These are phyloP conservation scores for Stichodactyla mertensii DNA, from an alignment of 64 coral and sea anemone species.

Conservation along the genomic window DNA sequence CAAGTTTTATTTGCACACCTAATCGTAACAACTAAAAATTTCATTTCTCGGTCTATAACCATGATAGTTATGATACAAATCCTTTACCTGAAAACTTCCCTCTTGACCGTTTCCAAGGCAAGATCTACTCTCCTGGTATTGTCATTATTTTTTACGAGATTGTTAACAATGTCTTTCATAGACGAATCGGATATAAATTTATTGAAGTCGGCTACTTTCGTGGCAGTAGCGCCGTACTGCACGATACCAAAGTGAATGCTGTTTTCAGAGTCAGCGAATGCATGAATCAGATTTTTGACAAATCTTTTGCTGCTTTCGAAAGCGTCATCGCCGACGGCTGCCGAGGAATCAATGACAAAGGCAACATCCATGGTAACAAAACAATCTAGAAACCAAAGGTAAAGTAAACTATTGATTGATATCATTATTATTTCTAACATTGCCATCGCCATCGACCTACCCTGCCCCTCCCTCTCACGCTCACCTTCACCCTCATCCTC, in stretches of 20 bases:
- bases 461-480: not conserved
- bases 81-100: slow-evolving; percentile 60
- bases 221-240: slow-evolving; percentile 56
- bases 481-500: too few species aligned
- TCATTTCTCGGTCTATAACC: too few species aligned
- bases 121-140: slow-evolving; percentile 46
- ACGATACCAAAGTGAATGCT: slow-evolving; percentile 61
- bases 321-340: slow-evolving; percentile 17
- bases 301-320: slow-evolving; percentile 56
- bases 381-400: slow-evolving; percentile 46
- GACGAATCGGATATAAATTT: slow-evolving; percentile 18
- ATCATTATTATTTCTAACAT: too few species aligned
- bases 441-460: too few species aligned
- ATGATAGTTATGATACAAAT: not conserved
- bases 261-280: slow-evolving; percentile 73
- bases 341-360: slow-evolving; percentile 61
- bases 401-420: not conserved
- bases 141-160: slow-evolving; percentile 27
- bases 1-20: too few species aligned
- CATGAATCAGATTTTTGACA: slow-evolving; percentile 34
- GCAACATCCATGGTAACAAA: slow-evolving; percentile 80
- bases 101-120: slow-evolving; percentile 51
- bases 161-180: slow-evolving; percentile 32
- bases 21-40: too few species aligned
- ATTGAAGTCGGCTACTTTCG: slow-evolving; percentile 49